Base-by-base conservation (phyloP, 2,797 vertebrate genomes). In the Clamator glandarius region DNA sequence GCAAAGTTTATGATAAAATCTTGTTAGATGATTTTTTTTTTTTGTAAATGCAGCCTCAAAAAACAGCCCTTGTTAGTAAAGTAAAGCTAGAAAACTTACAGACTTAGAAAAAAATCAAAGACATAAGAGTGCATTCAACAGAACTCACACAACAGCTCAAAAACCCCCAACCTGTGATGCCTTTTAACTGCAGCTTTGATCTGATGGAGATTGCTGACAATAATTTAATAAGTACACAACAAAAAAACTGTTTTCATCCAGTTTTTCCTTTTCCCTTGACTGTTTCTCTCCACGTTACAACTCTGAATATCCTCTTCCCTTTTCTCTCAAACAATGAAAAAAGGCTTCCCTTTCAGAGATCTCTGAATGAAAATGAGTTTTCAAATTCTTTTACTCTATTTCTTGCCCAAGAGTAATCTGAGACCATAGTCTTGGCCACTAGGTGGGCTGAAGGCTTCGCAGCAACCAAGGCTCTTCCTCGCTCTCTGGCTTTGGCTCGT, bases 11-110 rank as follows among this genome's bases (percentile, higher is more conserved):
- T 29, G 85, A 87, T 31, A 82, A 91, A 94, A 92, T 78, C 93
- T 86, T 42, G 76, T 57, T 81, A 90, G 91, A 42, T 64, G 74
- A 70, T 36, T 59, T 57, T 57, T 17, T 24, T 17, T 72, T 83
- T 68, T 35, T 46, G 51, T 48, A 91, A 96, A 94, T 69, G 81
- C 78, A 95, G 95, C 87, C 92, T 90, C 84, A 80, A 83, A 87
- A 92, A 84, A 94, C 70, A 94, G 92, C 88, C 96, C 95, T 95
- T 93, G 83, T 94, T 88, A 87, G 62, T 89, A 76, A 96, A 89
- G 36, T 73, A 70, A 91, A 92, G 46, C 89, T 66, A 84, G 44
- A 50, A 77, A 90, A 61, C 26, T 36, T 29, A 86, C 78, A 84
- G 73, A 86, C 42, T 88, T 81, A 29, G 87, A 9, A 51, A 42